A percentile compares a stretch with the other conserved stretches of the same genome.
These are phyloP conservation scores for Petrophora chlorosata DNA, from an alignment of 2,888 invertebrate species.

Conservation along the genomic window DNA sequence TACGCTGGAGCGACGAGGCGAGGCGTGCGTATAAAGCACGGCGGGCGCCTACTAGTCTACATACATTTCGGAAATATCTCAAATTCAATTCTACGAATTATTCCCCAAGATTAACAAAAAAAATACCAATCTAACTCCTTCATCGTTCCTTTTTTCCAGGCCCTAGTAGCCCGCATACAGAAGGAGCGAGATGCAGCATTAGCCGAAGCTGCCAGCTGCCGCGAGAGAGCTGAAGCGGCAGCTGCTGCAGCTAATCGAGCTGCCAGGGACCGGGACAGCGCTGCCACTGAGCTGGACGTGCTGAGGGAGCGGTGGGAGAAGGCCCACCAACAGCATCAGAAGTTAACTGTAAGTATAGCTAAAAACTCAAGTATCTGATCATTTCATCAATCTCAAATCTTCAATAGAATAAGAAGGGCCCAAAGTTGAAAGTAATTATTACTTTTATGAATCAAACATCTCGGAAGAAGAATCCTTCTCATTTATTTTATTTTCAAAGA, in stretches of 20 bases:
- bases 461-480: too few relatives aligned
- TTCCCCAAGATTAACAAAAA: too few relatives aligned
- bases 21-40: background rate
- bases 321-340: slow-evolving; percentile 91
- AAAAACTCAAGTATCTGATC: too few relatives aligned
- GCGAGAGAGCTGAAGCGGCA: slow-evolving; percentile 92
- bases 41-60: too few relatives aligned
- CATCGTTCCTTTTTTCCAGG: slow-evolving; percentile 72
- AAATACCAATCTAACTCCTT: background rate
- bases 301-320: slow-evolving; percentile 95
- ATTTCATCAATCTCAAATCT: too few relatives aligned
- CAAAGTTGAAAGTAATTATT: too few relatives aligned
- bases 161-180: slow-evolving; percentile 90
- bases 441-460: too few relatives aligned
- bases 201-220: slow-evolving; percentile 91
- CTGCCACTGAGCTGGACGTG: slow-evolving; percentile 93
- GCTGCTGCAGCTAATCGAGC: slow-evolving; percentile 92
- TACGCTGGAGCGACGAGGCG: too few relatives aligned
- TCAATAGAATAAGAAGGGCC: too few relatives aligned
- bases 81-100: too few relatives aligned
- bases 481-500: too few relatives aligned
- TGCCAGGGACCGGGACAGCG: slow-evolving; percentile 92
- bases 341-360: slow-evolving; percentile 89
- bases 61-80: too few relatives aligned
- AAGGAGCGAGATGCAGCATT: slow-evolving; percentile 94